These are phyloP conservation scores for Zaprionus camerounensis DNA, from an alignment of 1,140 invertebrate species.

Conservation along the genomic window DNA sequence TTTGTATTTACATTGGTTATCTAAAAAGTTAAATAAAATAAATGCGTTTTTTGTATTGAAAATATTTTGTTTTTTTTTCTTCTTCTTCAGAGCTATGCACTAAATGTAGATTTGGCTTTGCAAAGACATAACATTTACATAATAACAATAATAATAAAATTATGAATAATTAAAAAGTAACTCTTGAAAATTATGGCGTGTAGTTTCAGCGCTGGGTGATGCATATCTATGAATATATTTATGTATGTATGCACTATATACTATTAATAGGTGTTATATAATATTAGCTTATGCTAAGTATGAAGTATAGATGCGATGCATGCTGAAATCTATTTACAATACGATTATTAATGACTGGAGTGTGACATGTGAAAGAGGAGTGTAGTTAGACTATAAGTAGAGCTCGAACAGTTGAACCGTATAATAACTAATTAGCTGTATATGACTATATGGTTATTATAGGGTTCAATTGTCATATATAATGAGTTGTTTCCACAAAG, in stretches of 20 bases:
- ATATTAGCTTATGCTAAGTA: constrained; percentile 11
- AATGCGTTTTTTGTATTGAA: constrained; percentile 71
- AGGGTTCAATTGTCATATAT: constrained; percentile 19
- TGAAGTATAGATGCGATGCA: constrained; percentile 15
- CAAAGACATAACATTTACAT: constrained; percentile 67
- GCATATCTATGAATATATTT: constrained; percentile 17
- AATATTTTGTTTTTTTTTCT: constrained; percentile 20
- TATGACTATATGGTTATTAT: neutral
- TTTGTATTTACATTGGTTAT: constrained; percentile 61
- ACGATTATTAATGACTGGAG: constrained; percentile 23
- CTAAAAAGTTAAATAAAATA: constrained; percentile 59
- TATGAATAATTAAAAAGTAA: constrained; percentile 19
- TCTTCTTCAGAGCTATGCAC: constrained; percentile 48
- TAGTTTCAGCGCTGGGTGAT: constrained; percentile 41
- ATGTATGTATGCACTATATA: constrained; percentile 8
- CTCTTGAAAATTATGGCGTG: constrained; percentile 60
- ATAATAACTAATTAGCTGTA: neutral
- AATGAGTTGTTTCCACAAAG: constrained; percentile 28
- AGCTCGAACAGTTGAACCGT: constrained; percentile 19
- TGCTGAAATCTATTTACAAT: constrained; percentile 41
- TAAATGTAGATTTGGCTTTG: constrained; percentile 77
- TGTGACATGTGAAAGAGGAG: constrained; percentile 45
- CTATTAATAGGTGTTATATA: constrained; percentile 1
- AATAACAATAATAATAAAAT: constrained; percentile 46
- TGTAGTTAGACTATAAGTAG: constrained; percentile 34